phyloP scores from a whole-genome alignment of 2,797 vertebrate genomes.

The Phaenicophaeus curvirostris region DNA sequence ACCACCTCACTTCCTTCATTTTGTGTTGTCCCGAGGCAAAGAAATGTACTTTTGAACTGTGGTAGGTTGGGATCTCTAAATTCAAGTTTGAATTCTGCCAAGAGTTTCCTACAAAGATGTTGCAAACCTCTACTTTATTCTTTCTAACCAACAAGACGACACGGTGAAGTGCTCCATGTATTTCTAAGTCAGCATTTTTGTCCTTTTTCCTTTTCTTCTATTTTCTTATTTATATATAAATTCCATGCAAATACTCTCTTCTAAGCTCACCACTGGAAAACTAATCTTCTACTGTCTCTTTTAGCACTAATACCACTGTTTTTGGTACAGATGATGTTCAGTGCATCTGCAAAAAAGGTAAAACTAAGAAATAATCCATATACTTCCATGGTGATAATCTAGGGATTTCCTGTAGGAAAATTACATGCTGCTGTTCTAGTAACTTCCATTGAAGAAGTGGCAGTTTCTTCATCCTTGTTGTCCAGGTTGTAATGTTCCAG shows the following conservation, averaged over 20 bases:
- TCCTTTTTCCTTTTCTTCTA: not conserved
- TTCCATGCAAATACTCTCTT: not conserved
- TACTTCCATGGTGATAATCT: not conserved
- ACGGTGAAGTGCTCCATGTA: not conserved
- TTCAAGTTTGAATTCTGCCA: not conserved
- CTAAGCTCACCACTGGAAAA: not conserved
- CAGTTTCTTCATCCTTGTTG: not conserved
- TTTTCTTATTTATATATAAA: not conserved
- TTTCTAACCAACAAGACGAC: not conserved
- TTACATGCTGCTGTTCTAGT: not conserved
- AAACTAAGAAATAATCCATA: not conserved
- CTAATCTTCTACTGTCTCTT: not conserved
- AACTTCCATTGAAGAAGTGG: not conserved
- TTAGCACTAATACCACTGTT: not conserved
- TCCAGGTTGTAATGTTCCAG: not conserved
- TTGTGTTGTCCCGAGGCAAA: not conserved
- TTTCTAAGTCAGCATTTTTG: not conserved
- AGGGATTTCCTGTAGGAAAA: slow-evolving; percentile 31
- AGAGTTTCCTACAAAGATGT: not conserved
- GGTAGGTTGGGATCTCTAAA: not conserved
- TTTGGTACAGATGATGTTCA: not conserved
- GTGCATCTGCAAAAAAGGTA: not conserved
- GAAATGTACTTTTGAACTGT: not conserved
- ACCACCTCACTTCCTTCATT: not conserved
- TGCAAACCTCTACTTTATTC: not conserved